These are phyloP conservation scores for Himalopsyche japonica DNA, from an alignment of 2,888 invertebrate species.

Conservation along the genomic window DNA sequence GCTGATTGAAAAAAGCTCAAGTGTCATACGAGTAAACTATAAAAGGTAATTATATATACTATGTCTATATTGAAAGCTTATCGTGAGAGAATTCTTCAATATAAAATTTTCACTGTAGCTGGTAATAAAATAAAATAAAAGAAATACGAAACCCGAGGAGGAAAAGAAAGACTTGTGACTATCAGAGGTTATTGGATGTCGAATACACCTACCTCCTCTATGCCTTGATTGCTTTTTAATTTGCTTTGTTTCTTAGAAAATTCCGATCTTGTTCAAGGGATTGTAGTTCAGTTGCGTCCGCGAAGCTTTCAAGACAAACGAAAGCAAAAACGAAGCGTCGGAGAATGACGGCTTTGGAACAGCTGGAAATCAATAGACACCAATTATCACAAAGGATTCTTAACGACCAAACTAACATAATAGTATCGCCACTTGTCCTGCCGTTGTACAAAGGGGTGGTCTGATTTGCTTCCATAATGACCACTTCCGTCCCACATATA, in stretches of 20 bases:
- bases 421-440: too few relatives aligned
- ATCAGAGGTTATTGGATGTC: background rate
- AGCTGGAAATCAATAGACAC: too few relatives aligned
- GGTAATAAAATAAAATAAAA: background rate
- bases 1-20: too few relatives aligned
- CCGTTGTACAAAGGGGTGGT: too few relatives aligned
- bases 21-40: too few relatives aligned
- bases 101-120: too few relatives aligned
- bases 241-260: background rate
- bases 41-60: background rate
- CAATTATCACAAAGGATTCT: too few relatives aligned
- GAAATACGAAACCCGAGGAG: background rate
- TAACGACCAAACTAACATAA: too few relatives aligned
- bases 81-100: background rate
- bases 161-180: background rate
- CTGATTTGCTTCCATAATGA: too few relatives aligned
- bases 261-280: background rate
- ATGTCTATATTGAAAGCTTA: background rate
- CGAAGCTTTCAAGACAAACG: background rate
- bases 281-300: background rate
- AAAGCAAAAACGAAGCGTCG: background rate
- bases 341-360: too few relatives aligned
- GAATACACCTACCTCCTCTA: background rate
- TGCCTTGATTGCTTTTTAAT: background rate
- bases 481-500: too few relatives aligned